These are phyloP conservation scores for Nannoperca obscura DNA, from an alignment of 2,797 vertebrate species.

Conservation along the genomic window DNA sequence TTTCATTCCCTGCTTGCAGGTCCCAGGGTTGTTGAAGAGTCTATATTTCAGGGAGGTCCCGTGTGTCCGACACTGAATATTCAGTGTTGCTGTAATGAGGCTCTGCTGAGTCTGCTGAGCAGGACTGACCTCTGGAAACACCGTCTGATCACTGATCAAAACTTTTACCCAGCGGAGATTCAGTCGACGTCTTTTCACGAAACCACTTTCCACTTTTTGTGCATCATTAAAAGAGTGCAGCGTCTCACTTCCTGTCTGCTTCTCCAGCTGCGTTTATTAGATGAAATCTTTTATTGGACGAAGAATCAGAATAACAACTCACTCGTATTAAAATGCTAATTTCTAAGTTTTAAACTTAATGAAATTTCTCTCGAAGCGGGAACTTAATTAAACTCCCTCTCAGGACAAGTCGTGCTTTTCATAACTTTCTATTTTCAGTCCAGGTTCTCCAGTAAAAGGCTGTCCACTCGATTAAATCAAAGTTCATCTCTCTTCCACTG, in stretches of 20 bases:
- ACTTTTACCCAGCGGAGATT: neutral
- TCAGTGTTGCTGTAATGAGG: neutral
- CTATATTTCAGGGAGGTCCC: too few relatives aligned
- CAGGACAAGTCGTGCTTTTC: too few relatives aligned
- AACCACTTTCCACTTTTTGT: too few relatives aligned
- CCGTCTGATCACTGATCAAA: slow-evolving; percentile 4
- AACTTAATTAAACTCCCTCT: too few relatives aligned
- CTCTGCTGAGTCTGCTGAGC: neutral
- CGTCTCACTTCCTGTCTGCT: too few relatives aligned
- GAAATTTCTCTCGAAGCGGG: too few relatives aligned
- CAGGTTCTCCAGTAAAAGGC: neutral
- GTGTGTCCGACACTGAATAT: neutral
- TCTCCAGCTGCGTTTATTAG: neutral
- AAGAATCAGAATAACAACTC: neutral
- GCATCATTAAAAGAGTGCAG: neutral
- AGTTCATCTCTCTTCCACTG: neutral
- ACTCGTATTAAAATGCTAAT: neutral
- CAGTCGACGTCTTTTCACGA: neutral
- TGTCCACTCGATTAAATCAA: neutral
- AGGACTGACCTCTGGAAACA: neutral
- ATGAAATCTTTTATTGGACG: neutral
- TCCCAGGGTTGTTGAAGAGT: too few relatives aligned
- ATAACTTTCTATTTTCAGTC: neutral
- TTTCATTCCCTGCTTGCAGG: too few relatives aligned
- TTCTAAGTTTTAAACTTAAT: too few relatives aligned